Evolutionary conservation across 2,797 vertebrate genomes (phyloP).

Genomic region (Miichthys miiuy): DNA sequence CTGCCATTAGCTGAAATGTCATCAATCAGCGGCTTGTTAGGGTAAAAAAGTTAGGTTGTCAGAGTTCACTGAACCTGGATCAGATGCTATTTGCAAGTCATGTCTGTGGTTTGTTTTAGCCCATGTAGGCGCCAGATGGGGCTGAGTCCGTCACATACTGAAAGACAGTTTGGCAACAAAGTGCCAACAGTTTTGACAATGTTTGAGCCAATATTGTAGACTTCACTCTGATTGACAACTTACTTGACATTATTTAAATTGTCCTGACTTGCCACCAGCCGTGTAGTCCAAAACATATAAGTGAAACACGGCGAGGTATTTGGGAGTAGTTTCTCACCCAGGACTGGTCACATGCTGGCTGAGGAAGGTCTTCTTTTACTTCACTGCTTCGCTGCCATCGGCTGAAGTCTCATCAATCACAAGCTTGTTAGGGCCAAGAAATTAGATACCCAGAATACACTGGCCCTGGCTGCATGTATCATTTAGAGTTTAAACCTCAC

Average conservation of each 20-base stretch:
- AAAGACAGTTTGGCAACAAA: slow-evolving; percentile 2
- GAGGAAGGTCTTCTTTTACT: slow-evolving; percentile 25
- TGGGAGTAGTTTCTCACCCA: neutral
- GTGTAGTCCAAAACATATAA: slow-evolving; percentile 14
- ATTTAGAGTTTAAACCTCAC: slow-evolving; percentile 40
- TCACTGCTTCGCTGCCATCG: neutral
- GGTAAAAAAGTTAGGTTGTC: slow-evolving; percentile 8
- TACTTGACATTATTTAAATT: slow-evolving; percentile 28
- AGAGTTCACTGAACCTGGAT: slow-evolving; percentile 52
- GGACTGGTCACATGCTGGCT: slow-evolving; percentile 29
- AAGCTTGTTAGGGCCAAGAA: slow-evolving; percentile 51
- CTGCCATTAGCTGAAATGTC: slow-evolving; percentile 35
- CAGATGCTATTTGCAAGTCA: slow-evolving; percentile 39
- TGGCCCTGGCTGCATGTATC: slow-evolving; percentile 19
- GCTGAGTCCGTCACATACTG: slow-evolving; percentile 7
- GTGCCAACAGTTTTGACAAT: slow-evolving; percentile 25
- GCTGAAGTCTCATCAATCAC: slow-evolving; percentile 58
- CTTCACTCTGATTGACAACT: slow-evolving; percentile 26
- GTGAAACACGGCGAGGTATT: slow-evolving; percentile 4
- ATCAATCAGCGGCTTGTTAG: slow-evolving; percentile 50
- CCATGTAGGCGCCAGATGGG: slow-evolving; percentile 38
- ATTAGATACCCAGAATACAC: slow-evolving; percentile 37
- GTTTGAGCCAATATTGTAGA: slow-evolving; percentile 3
- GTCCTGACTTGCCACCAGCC: slow-evolving; percentile 16
- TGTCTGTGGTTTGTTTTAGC: slow-evolving; percentile 60